A percentile compares a stretch with the other conserved stretches of the same genome.
These are phyloP conservation scores for Lindbergichthys nudifrons DNA, from an alignment of 2,797 vertebrate genomes.

Conservation along the genomic window DNA sequence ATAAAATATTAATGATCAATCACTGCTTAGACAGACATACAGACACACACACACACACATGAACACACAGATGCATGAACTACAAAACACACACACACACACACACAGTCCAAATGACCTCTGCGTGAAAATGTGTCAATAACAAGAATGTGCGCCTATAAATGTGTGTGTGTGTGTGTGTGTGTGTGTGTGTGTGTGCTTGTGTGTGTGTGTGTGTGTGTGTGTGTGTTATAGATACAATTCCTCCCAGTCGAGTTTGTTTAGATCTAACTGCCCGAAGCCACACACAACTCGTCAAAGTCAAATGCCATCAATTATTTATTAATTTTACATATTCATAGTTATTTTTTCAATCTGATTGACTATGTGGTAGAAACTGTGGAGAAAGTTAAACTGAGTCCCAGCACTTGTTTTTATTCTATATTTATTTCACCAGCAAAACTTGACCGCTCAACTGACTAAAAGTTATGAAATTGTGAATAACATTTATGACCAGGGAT, in stretches of 20 bases:
- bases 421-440: not conserved
- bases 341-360: not conserved
- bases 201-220: no score
- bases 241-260: no score
- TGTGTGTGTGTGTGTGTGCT: no score
- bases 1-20: no score
- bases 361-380: not conserved
- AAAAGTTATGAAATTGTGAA: not conserved
- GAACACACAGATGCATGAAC: slow-evolving; percentile 17
- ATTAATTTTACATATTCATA: slow-evolving; percentile 3
- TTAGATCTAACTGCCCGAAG: no score
- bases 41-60: slow-evolving; percentile 2
- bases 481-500: not conserved
- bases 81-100: slow-evolving; percentile 26
- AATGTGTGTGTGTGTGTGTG: no score
- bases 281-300: not conserved
- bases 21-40: no score
- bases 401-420: not conserved
- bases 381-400: not conserved
- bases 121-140: slow-evolving; percentile 22
- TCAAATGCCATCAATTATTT: slow-evolving; percentile 14
- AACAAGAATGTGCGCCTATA: not conserved
- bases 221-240: no score
- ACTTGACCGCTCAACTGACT: not conserved
- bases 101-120: slow-evolving; percentile 52